Conservation (phyloP, 2,888 invertebrate species). For the Micropterix aruncella region DNA sequence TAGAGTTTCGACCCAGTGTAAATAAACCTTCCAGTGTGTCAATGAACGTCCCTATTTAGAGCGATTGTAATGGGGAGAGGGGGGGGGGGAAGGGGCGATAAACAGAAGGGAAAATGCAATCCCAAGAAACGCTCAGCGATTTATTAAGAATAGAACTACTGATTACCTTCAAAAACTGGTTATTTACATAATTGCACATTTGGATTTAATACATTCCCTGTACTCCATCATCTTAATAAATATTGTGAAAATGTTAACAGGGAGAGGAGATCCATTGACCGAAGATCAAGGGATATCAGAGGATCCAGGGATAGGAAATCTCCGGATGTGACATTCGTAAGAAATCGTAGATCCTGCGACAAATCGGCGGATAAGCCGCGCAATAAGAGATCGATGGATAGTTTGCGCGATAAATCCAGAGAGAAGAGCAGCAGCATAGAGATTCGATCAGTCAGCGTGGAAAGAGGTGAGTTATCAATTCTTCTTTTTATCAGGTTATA, state of each 20-base stretch:
- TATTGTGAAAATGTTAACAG: conserved; percentile 12
- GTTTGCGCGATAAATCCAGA: conserved; percentile 24
- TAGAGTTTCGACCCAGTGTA: too few relatives aligned
- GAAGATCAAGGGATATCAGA: conserved; percentile 19
- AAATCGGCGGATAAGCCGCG: conserved; percentile 16
- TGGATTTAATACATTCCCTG: too few relatives aligned
- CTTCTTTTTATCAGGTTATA: too few relatives aligned
- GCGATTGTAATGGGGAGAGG: too few relatives aligned
- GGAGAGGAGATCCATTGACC: conserved; percentile 18
- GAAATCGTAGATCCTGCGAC: conserved; percentile 16
- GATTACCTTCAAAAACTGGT: too few relatives aligned
- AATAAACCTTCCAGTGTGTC: too few relatives aligned
- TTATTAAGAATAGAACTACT: too few relatives aligned
- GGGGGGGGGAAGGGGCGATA: too few relatives aligned
- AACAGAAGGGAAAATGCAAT: too few relatives aligned
- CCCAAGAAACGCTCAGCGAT: too few relatives aligned
- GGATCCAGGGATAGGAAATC: conserved; percentile 34
- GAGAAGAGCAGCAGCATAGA: conserved; percentile 16
- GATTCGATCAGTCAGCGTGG: conserved; percentile 12
- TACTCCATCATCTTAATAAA: not conserved
- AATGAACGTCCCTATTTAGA: too few relatives aligned
- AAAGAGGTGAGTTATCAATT: conserved; percentile 31
- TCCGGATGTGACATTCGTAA: conserved; percentile 16
- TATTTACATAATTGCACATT: too few relatives aligned
- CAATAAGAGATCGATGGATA: not conserved